A percentile compares a stretch with the other conserved stretches of the same genome.
phyloP scores from a whole-genome alignment of 2,888 invertebrate genomes.

The Buathra laborator region DNA sequence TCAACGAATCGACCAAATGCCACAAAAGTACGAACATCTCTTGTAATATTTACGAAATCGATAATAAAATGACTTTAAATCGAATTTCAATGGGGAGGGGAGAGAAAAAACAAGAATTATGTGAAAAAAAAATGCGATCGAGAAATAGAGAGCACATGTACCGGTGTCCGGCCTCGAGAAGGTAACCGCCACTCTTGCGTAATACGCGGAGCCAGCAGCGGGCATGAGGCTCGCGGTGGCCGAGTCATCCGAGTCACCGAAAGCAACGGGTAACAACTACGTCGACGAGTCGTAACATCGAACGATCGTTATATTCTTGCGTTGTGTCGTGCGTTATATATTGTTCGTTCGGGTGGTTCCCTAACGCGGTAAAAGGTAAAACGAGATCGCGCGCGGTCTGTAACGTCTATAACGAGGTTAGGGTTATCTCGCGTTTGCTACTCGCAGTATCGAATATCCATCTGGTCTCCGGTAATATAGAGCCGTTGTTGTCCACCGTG shows the following conservation, averaged over 20 bases:
- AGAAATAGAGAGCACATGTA: slow-evolving; percentile 30
- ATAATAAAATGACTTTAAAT: background rate
- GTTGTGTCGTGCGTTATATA: background rate
- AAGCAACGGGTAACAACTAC: slow-evolving; percentile 35
- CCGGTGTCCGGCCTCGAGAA: slow-evolving; percentile 64
- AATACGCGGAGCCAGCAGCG: slow-evolving; percentile 55
- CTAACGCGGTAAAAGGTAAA: slow-evolving; percentile 67
- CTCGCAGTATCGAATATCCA: slow-evolving; percentile 69
- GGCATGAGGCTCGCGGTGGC: slow-evolving; percentile 50
- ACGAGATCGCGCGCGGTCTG: slow-evolving; percentile 67
- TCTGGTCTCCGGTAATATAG: slow-evolving; percentile 41
- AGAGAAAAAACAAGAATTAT: slow-evolving; percentile 55
- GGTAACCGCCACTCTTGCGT: slow-evolving; percentile 64
- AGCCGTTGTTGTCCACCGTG: slow-evolving; percentile 35
- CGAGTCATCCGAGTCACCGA: slow-evolving; percentile 66
- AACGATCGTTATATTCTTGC: background rate
- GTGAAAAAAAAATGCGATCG: slow-evolving; percentile 56
- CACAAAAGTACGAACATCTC: slow-evolving; percentile 41
- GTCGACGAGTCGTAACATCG: slow-evolving; percentile 24
- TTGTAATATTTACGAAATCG: background rate
- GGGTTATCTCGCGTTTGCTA: slow-evolving; percentile 67
- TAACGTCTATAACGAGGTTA: slow-evolving; percentile 71
- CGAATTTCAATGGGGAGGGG: background rate
- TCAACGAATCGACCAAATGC: slow-evolving; percentile 39
- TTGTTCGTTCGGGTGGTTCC: slow-evolving; percentile 49